These are phyloP conservation scores for Petrocephalus zakoni DNA, from an alignment of 2,113 vertebrate species.

Conservation along the genomic window DNA sequence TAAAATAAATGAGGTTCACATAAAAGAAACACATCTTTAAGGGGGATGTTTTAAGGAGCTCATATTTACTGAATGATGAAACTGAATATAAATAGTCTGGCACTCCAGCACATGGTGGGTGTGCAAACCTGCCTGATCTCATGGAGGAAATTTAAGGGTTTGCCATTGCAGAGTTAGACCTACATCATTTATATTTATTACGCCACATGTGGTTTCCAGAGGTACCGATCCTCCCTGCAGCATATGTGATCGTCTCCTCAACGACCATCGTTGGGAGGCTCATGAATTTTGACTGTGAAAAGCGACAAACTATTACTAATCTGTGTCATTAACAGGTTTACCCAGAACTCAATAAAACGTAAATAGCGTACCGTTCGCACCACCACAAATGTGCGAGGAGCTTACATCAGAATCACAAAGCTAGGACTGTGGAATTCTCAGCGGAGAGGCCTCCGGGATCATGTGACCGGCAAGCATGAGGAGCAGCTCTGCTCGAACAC, in stretches of 20 bases:
- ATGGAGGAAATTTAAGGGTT: neutral
- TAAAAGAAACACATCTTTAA: neutral
- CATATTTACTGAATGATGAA: slow-evolving; percentile 4
- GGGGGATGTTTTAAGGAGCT: neutral
- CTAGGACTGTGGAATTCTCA: neutral
- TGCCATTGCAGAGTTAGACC: neutral
- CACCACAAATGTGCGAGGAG: neutral
- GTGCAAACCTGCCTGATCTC: neutral
- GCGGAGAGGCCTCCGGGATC: neutral
- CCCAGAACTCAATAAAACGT: neutral
- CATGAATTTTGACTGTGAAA: neutral
- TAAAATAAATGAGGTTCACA: slow-evolving; percentile 2
- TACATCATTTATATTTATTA: neutral
- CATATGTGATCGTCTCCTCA: neutral
- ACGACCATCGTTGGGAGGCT: neutral
- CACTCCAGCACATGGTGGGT: neutral
- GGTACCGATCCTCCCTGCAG: neutral
- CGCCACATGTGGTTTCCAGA: neutral
- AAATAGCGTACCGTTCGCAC: neutral
- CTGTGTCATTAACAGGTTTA: slow-evolving; percentile 1
- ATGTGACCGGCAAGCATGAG: neutral
- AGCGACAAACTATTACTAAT: neutral
- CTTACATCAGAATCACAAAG: neutral
- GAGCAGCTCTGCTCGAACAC: neutral
- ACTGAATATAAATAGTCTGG: slow-evolving; percentile 1